Conservation (phyloP, 2,797 vertebrate genomes). For the Tamandua tetradactyla region DNA sequence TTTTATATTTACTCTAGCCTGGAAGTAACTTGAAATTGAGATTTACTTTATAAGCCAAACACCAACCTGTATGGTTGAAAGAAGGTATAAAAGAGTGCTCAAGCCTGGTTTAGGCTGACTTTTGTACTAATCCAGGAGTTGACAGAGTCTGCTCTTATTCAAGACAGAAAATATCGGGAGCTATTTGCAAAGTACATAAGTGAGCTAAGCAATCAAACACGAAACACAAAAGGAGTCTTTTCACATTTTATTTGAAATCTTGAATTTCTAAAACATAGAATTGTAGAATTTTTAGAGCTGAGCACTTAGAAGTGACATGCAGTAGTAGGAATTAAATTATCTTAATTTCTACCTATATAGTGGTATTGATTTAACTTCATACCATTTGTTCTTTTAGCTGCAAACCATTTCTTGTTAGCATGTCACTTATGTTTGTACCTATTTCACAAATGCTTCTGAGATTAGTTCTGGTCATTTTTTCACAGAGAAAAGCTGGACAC, state of each 20-base stretch:
- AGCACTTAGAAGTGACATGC: neutral
- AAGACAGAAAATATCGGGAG: neutral
- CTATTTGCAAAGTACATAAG: neutral
- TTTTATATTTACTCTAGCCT: constrained; percentile 6
- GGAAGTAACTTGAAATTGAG: neutral
- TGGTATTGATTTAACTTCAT: neutral
- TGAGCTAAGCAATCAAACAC: neutral
- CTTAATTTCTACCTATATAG: neutral
- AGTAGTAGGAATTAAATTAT: neutral
- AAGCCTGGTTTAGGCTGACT: neutral
- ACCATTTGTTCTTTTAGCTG: neutral
- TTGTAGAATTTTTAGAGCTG: neutral
- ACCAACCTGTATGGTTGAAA: neutral
- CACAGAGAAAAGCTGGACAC: neutral
- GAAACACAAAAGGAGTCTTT: neutral
- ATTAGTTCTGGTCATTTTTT: constrained; percentile 1
- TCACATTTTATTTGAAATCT: constrained; percentile 6
- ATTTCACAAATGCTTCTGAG: neutral
- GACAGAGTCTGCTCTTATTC: neutral
- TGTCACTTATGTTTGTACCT: neutral
- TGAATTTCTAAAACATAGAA: neutral
- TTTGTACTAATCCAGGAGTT: neutral
- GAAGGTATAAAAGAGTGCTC: neutral
- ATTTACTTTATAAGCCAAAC: neutral
- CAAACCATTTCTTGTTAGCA: neutral